Evolutionary conservation across 2,113 vertebrate species (phyloP), one percentile per base, ranked within the genome.

Genomic region (Casuarius casuarius): DNA sequence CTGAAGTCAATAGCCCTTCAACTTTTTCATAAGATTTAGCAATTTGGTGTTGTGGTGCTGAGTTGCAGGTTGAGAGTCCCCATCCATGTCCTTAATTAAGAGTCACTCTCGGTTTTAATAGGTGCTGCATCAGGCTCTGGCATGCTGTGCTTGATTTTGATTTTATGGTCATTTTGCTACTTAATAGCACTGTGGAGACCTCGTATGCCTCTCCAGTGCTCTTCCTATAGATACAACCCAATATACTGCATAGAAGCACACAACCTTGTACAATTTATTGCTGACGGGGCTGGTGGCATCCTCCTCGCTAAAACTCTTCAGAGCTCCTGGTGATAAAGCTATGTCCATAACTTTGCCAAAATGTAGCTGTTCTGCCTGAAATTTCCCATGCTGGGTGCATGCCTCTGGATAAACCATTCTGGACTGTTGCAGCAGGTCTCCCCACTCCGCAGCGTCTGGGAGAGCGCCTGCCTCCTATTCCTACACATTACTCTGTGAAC

Each of bases 191-290:
- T 23, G 65, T 16, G 62, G 87, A 61, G 78, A 28, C 68, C 78
- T 70, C 58, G 22, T 17, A 7, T 1, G 23, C 16, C 49, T 42
- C 38, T 40, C 61, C 3, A 1, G 40, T 44, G 4, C 58, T 65
- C n/a, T 78, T 84, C 42, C 62, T 44, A 4, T 1, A n/a, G 40
- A 18, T 7, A 10, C 23, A 91, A 80, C 59, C 9, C 71, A 5
- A 82, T 29, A 26, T 2, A 26, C 26, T 5, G 7, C 72, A 29
- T 13, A n/a, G 48, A 54, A 35, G 7, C 5, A 0, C 19, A 49
- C 3, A 10, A 20, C 44, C 59, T 48, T 1, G 1, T 14, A 7
- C 22, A 9, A 8, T 46, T 56, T 26, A 46, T 42, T 19, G 2
- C 4, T 33, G 59, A 14, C 46, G 51, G 59, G 66, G 46, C 46